Evolutionary conservation across 2,888 invertebrate species (phyloP), one percentile per base, ranked within the genome.

Genomic region (Eurytoma californica): DNA sequence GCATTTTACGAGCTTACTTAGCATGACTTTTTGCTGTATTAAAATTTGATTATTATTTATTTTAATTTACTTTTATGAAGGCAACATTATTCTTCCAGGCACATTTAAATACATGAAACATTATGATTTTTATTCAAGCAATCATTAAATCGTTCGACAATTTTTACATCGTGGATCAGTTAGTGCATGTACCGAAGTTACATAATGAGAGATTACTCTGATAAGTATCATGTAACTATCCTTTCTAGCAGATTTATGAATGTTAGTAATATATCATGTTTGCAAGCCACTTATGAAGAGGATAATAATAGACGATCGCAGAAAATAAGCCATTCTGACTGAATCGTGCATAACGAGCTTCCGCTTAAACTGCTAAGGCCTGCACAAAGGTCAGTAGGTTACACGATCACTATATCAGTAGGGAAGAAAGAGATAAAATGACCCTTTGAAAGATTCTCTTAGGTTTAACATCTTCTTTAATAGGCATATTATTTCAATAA

Each of bases 331-430:
- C 51, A 39, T 72, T 79, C 72, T 55, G 67, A 68, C 75, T 79
- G 82, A 80, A 74, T 83, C 77, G 72, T 80, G 75, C 77, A 73
- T 77, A 80, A 76, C 76, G 77, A 81, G 83, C 73, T 80, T 83
- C 77, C 73, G 73, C 77, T 79, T 80, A 80, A 83, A 82, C 68
- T 65, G 61, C 79, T 66, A 70, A 70, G 70, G 72, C 73, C 61
- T 61, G 69, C 69, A 74, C 69, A 83, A 82, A 83, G 84, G 83
- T 83, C 81, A 82, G 68, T 75, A 39, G 75, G 77, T 78, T 75
- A 80, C 20, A 75, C 63, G 75, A 72, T 66, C 67, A 58, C n/a
- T 58, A 24, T 63, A 77, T 14, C 68, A 61, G 39, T 75, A 51
- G 60, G 76, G 77, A 18, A 61, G 58, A 18, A 20, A 39, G 18